Evolutionary conservation across 2,797 vertebrate genomes (phyloP), one percentile per base, ranked within the genome.

Genomic region (Chiroxiphia lanceolata): DNA sequence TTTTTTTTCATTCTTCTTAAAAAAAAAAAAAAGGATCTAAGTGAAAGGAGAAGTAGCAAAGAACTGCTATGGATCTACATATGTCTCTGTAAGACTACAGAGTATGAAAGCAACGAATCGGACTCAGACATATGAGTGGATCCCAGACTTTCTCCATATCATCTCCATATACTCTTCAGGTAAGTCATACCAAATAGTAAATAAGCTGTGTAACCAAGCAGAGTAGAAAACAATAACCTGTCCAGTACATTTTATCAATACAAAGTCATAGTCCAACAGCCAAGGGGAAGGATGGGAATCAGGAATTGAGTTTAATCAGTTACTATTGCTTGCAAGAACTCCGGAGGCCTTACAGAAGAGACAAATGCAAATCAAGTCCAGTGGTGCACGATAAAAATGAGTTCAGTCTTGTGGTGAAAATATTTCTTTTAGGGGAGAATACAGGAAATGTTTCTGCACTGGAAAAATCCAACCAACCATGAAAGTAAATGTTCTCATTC

Each of bases 161-260:
- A 64, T 36, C 71, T 72, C 38, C 76, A 85, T 20, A 8, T 61
- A 45, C 65, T 75, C 84, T 68, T 64, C 44, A 87, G 64, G 59
- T 84, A 81, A 91, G 53, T 68, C 8, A 0, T 61, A 79, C 19
- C 68, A 91, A 87, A 81, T 68, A 93, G 79, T 71, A 94, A 87
- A 89, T 69, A 85, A 84, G 57, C 71, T 74, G 68, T 22, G 48
- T 77, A 85, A 53, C 36, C 56, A 77, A 77, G 78, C 71, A 75
- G 40, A 83, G 68, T 60, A 83, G 53, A 89, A 75, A 75, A 92
- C 81, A 90, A 87, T 91, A 95, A 87, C 69, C 56, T 85, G 71
- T 83, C 79, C 71, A 36, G 68, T 50, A 71, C 65, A 59, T 51
- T 94, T 95, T 87, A 83, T 92, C 81, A 64, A 77, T 60, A 87